Evolutionary conservation across 2,888 invertebrate genomes (phyloP), one percentile per base, ranked within the genome.

Genomic region (Machimus atricapillus): DNA sequence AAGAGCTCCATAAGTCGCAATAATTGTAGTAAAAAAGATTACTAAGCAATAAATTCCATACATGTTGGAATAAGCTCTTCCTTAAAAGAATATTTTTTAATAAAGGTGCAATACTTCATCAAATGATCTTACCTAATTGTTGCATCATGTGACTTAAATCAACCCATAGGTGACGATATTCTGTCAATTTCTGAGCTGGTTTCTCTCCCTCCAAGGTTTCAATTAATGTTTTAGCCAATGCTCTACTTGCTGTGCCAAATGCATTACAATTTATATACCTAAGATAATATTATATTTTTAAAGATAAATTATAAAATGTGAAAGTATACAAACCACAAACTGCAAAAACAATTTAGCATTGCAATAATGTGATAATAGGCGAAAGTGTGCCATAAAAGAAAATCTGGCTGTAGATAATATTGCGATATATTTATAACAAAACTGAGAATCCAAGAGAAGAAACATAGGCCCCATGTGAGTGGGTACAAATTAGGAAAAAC

Each of bases 131-230:
- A 90, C 95, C 96, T 89, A 96, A 91, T 90, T 96, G 96, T 90
- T 96, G 96, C 96, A 96, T 96, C 95, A 96, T 95, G 89, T 96
- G 95, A 3, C 96, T 96, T 34, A 96, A 92, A 90, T 96, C 96
- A 0, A 96, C 95, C 95, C 95, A 95, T 27, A 95, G 92, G 90
- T 95, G 95, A 16, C 96, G 93, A 91, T 95, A 95, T 90, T 95
- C 95, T 0, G 95, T 95, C 43, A 96, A 91, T 89, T 95, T 94
- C 88, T 94, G 92, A 0, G 95, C 94, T 0, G 96, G 95, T 89
- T 95, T 94, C 8, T 94, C 93, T 1, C 94, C 94, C 88, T 94
- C 93, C n/a, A 96, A 90, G 0, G 95, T 95, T 81, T 93, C 93
- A 90, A 95, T 94, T 34, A 96, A 91, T 88, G 95, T 95, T 88